Base-by-base conservation (phyloP, 92 coral and sea anemone species). In the Chrysogorgia sp. region DNA sequence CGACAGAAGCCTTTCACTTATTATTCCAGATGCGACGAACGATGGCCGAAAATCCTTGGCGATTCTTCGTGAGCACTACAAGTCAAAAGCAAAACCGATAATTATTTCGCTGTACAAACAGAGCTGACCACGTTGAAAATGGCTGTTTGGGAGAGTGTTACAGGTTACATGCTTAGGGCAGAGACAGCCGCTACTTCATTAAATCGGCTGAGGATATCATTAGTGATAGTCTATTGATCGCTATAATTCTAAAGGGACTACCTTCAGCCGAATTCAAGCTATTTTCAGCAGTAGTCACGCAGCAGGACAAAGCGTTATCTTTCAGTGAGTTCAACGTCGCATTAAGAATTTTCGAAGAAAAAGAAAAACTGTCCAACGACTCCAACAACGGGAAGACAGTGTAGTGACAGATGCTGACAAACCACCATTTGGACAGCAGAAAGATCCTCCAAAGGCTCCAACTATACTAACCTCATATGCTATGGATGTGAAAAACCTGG, bases 261-360 rank as follows among this genome's bases (percentile, higher is more conserved):
- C 83, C 83, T 9, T 40, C 31, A 41, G 41, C 63, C 10, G 33
- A 1, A 1, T 78, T 19, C 61, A 63, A 79, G 52, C 50, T 76
- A n/a, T 79, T 79, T 34, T 30, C 53, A 23, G 43, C 83, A 21
- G 76, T 79, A 1, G 83, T 66, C 0, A 65, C 40, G 24, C 75
- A 79, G 20, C 56, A 72, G 17, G 83, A 79, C 15, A 79, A 79
- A 21, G 65, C 61, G 23, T 63, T 79, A 52, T 24, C 83, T 0
- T 79, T 79, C 47, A 29, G 75, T 10, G 83, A 79, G 26, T 66
- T 79, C 57, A 79, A 79, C 24, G 52, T 40, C 0, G 66, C 76
- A 10, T 33, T 69, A 29, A 50, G 76, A 50, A 67, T n/a, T 31
- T 69, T 43, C 22, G 76, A 69, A 32, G 76, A 69, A 28, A 47